Evolutionary conservation across 1,140 invertebrate genomes (phyloP).

Genomic region (Phthorimaea operculella): DNA sequence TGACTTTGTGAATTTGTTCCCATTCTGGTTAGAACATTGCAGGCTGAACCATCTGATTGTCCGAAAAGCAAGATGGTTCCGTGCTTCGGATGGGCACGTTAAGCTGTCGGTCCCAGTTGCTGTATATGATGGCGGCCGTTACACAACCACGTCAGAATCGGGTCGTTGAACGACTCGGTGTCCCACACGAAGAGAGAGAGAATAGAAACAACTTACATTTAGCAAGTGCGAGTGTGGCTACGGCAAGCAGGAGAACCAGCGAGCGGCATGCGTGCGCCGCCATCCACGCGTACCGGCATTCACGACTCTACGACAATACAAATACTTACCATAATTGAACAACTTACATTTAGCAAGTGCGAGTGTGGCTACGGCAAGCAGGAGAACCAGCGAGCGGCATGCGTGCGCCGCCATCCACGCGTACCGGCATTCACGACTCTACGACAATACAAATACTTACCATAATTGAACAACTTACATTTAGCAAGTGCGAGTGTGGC

Average conservation of each 20-base stretch:
- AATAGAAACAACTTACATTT: too few species aligned
- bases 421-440: slow-evolving; percentile 57
- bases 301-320: slow-evolving; percentile 40
- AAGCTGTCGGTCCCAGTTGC: too few species aligned
- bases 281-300: slow-evolving; percentile 63
- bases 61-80: too few species aligned
- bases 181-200: too few species aligned
- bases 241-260: slow-evolving; percentile 47
- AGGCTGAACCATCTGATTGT: too few species aligned
- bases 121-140: too few species aligned
- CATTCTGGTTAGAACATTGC: too few species aligned
- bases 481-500: slow-evolving; percentile 46
- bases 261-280: slow-evolving; percentile 54
- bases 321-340: background rate
- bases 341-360: slow-evolving; percentile 57
- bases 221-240: slow-evolving; percentile 40
- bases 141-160: too few species aligned
- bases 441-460: slow-evolving; percentile 17
- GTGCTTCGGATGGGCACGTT: too few species aligned
- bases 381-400: slow-evolving; percentile 52
- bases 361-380: slow-evolving; percentile 38
- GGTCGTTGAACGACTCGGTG: too few species aligned
- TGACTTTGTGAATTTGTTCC: too few species aligned
- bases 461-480: slow-evolving; percentile 49
- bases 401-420: slow-evolving; percentile 62